Evolutionary conservation across 1,140 invertebrate genomes (phyloP).

Genomic region (Drosophila trapezifrons): DNA sequence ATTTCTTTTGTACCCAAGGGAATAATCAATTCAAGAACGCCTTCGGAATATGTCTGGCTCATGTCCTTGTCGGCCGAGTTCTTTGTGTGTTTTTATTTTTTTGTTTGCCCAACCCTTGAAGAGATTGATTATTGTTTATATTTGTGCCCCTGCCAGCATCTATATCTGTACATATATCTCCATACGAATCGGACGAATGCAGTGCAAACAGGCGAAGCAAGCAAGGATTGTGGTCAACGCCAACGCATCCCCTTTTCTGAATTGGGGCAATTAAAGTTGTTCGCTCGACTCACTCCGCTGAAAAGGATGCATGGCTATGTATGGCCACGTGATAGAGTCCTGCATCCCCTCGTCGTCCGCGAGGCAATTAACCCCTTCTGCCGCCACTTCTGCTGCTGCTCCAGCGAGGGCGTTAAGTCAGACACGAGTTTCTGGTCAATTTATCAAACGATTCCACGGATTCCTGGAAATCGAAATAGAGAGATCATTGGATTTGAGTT

Average conservation of each 20-base stretch:
- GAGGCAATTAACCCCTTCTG: conserved; percentile 74
- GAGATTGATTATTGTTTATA: conserved; percentile 83
- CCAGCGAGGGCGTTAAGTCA: conserved; percentile 71
- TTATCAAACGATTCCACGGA: conserved; percentile 70
- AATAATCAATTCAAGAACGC: conserved; percentile 80
- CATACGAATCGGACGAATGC: conserved; percentile 56
- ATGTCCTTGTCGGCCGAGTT: conserved; percentile 58
- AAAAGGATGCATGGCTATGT: conserved; percentile 33
- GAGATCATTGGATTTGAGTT: conserved; percentile 51
- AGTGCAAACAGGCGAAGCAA: conserved; percentile 64
- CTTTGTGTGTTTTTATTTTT: conserved; percentile 64
- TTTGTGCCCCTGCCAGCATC: conserved; percentile 57
- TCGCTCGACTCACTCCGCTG: conserved; percentile 61
- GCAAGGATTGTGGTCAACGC: conserved; percentile 66
- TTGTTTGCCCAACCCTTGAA: conserved; percentile 77
- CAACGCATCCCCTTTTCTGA: conserved; percentile 58
- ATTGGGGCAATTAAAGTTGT: conserved; percentile 81
- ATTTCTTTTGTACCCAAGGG: conserved; percentile 40
- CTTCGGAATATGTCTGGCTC: conserved; percentile 47
- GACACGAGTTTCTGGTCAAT: conserved; percentile 79
- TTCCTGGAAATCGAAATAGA: conserved; percentile 73
- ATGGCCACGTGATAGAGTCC: conserved; percentile 66
- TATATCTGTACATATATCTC: conserved; percentile 34
- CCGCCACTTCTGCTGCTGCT: conserved; percentile 9
- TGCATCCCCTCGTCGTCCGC: conserved; percentile 17